Base-by-base conservation (phyloP, 2,888 invertebrate genomes). In the Balanococcus diminutus region DNA sequence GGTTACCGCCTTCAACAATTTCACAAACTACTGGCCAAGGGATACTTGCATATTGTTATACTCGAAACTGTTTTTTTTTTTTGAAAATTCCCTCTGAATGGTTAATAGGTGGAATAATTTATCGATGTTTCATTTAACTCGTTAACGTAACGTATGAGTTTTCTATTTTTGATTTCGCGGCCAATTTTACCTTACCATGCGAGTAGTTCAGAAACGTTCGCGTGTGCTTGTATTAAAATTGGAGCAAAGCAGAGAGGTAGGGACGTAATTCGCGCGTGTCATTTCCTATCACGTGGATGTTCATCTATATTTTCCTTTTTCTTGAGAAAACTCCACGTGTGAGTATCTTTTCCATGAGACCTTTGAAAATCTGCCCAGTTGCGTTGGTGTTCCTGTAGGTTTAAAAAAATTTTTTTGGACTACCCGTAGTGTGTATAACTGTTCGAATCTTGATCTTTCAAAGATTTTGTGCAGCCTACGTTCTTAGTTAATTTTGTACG, bases 1-100 rank as follows among this genome's bases (percentile, higher is more conserved):
- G 72, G 84, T 84, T 67, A 84, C 61, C 84, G 67, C 19, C 84
- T 84, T 84, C 61, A 84, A 72, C 72, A 84, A 67, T 72, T 84
- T 84, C 11, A 31, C 46, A 22, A 79, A 28, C 67, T 16, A 67
- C 28, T 67, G 16, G 28, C 67, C 67, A 67, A 28, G 16, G 67
- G 28, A 16, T 67, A 67, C 16, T 67, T 56, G 22, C 22, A 22
- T 56, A 56, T 56, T 56, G 56, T 56, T 56, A 22, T 56, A 56
- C 4, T 56, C 46, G n/a, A 46, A 46, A 46, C 46, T 46, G n/a
- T n/a, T n/a, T n/a, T n/a, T n/a, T n/a, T n/a, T 56, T 56, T 56
- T 56, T 56, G 22, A 22, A 56, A 56, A 56, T 56, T 22, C 56
- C 22, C 8, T 56, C 22, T 19, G 2, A 19, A 56, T 56, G 56